These are phyloP conservation scores for Myocastor coypus DNA, from an alignment of 2,113 vertebrate species.

Conservation along the genomic window DNA sequence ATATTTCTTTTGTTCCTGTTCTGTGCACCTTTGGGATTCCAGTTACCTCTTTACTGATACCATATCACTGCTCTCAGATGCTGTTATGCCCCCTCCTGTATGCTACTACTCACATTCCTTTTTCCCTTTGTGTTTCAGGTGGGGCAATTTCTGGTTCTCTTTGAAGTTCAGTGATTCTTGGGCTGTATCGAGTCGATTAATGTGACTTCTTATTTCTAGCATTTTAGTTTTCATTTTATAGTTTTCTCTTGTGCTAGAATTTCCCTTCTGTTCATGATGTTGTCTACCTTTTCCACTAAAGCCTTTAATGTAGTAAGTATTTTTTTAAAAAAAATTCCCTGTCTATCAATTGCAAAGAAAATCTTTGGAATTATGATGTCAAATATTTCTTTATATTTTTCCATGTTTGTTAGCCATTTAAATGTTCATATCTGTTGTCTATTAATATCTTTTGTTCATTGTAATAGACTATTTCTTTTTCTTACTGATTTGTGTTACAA, in stretches of 20 bases:
- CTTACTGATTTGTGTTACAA: not conserved
- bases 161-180: not conserved
- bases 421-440: not conserved
- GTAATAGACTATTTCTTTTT: not conserved
- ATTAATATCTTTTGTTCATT: not conserved
- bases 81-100: not conserved
- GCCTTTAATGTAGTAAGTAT: not conserved
- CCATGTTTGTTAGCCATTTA: not conserved
- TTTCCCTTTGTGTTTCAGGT: not conserved
- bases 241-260: not conserved
- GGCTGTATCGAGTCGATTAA: not conserved
- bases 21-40: not conserved
- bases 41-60: not conserved
- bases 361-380: constrained; percentile 28
- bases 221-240: constrained; percentile 17
- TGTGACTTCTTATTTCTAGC: not conserved
- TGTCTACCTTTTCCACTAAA: not conserved
- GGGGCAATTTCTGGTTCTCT: not conserved
- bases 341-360: not conserved
- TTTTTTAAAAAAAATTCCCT: constrained; percentile 32
- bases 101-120: not conserved
- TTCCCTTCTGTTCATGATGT: not conserved
- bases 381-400: constrained; percentile 9
- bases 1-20: not conserved
- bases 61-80: not conserved